Evolutionary conservation across 2,888 invertebrate genomes (phyloP), one percentile per base, ranked within the genome.

Genomic region (Pantelozetes paolii): DNA sequence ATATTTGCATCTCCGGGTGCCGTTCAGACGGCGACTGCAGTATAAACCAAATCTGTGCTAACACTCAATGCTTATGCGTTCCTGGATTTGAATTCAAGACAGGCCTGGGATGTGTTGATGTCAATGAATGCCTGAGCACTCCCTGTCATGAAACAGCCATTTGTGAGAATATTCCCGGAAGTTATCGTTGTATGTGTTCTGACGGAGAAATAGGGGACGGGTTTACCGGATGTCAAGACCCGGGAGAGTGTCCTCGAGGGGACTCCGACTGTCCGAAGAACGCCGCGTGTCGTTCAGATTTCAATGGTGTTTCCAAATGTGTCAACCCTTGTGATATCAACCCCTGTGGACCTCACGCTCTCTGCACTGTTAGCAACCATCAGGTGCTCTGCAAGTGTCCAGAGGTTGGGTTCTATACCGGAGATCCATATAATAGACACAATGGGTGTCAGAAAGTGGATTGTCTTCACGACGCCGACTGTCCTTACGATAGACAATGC

Each of bases 401-500:
- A 1, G 57, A 75, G 36, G 45, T 74, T 64, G 72, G 75, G 8
- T 71, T 77, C 11, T 78, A 74, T 73, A 78, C 77, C 45, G 78
- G 78, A 23, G 78, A 78, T 74, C 77, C 78, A 0, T 78, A 77
- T 50, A 78, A 78, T 32, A 57, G 57, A 40, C 72, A 76, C 15
- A 75, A 74, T 72, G 78, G 78, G 13, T 78, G 78, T 50, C 75
- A 75, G 18, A 26, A 71, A 73, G 88, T 93, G 74, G 94, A 91
- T 76, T 94, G 94, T 81, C 86, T 88, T 80, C 89, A 90, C 59
- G 92, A 92, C 81, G 89, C 89, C 76, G 93, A 94, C 80, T 94
- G 94, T 82, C 92, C 93, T 18, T 84, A 86, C 67, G 91, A 93
- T 80, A 88, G 90, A 81, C 88, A 90, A 79, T 94, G 94, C 81